Evolutionary conservation across 1,140 invertebrate genomes (phyloP).

Genomic region (Atta cephalotes): DNA sequence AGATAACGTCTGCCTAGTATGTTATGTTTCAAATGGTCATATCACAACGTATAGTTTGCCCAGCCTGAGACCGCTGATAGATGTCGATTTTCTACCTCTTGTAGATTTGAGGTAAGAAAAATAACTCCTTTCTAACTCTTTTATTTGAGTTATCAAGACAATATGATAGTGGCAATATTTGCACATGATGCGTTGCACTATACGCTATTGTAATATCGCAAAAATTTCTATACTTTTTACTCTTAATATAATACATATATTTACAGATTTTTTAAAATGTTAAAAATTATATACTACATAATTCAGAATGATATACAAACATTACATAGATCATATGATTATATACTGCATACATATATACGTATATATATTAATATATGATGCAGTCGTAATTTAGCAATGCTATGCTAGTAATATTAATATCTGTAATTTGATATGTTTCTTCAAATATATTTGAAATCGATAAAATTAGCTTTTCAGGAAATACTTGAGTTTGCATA

Average conservation of each 20-base stretch:
- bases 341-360: slow-evolving; percentile 14
- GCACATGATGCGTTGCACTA: slow-evolving; percentile 70
- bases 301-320: slow-evolving; percentile 17
- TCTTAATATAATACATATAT: slow-evolving; percentile 43
- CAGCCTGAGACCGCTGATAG: slow-evolving; percentile 95
- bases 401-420: slow-evolving; percentile 8
- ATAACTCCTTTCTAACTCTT: slow-evolving; percentile 49
- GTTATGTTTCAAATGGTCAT: slow-evolving; percentile 97
- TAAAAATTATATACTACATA: not conserved
- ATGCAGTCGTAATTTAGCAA: slow-evolving; percentile 14
- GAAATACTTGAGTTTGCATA: not conserved
- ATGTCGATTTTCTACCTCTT: slow-evolving; percentile 97
- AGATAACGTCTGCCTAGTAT: slow-evolving; percentile 97
- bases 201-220: slow-evolving; percentile 64
- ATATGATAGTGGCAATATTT: slow-evolving; percentile 61
- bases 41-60: slow-evolving; percentile 97
- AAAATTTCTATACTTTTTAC: slow-evolving; percentile 40
- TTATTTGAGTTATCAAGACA: slow-evolving; percentile 45
- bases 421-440: not conserved
- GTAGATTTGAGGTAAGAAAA: slow-evolving; percentile 95
- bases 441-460: slow-evolving; percentile 2
- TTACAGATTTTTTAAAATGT: slow-evolving; percentile 10
- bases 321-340: slow-evolving; percentile 1
- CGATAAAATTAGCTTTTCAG: not conserved
- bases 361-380: not conserved